phyloP scores from a whole-genome alignment of 2,888 invertebrate species.

The Plebejus anna region DNA sequence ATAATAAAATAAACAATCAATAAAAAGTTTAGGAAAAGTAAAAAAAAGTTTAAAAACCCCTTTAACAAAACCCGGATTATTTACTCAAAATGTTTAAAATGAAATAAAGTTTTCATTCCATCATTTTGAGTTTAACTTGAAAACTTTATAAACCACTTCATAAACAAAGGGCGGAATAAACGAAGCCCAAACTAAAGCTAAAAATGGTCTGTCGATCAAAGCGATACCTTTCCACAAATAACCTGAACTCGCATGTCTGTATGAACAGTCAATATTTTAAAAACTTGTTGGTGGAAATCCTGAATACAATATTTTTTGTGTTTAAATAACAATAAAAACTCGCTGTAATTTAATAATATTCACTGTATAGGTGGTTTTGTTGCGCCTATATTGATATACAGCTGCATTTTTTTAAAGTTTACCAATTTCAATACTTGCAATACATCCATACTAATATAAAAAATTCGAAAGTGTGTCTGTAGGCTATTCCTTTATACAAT shows the following conservation, averaged over 20 bases:
- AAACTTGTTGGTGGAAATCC: not conserved
- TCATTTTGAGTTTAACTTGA: not conserved
- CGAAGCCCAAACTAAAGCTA: conserved; percentile 6
- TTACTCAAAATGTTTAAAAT: not conserved
- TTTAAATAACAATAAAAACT: not conserved
- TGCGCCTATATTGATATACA: too few species aligned
- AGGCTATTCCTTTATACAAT: too few species aligned
- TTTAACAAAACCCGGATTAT: not conserved
- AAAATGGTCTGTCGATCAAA: conserved; percentile 5
- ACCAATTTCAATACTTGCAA: too few species aligned
- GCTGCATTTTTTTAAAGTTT: too few species aligned
- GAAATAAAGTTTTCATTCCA: not conserved
- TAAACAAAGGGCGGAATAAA: not conserved
- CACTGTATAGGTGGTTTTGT: too few species aligned
- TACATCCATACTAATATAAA: too few species aligned
- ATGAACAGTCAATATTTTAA: not conserved
- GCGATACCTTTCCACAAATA: not conserved
- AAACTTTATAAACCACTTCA: not conserved
- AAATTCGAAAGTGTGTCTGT: too few species aligned
- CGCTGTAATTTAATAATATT: too few species aligned
- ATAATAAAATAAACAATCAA: too few species aligned
- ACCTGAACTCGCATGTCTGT: not conserved
- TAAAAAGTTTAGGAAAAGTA: not conserved
- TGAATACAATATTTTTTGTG: not conserved
- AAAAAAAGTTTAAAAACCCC: not conserved